Evolutionary conservation across 64 coral and sea anemone genomes (phyloP).

Genomic region (Stichodactyla mertensii): DNA sequence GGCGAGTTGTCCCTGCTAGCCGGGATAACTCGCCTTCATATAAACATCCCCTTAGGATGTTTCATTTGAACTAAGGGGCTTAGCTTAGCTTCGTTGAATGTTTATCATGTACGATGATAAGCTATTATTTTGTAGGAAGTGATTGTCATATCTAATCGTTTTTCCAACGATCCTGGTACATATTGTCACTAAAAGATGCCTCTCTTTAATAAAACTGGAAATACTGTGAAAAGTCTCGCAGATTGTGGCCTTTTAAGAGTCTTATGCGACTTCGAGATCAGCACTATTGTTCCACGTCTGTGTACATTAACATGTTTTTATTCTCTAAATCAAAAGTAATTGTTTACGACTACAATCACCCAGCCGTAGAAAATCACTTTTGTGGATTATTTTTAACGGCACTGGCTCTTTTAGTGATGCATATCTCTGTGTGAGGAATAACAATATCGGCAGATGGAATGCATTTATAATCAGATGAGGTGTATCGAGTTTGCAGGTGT

Average conservation of each 20-base stretch:
- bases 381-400: not conserved
- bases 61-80: not conserved
- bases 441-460: not conserved
- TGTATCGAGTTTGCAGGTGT: not conserved
- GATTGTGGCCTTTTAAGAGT: not conserved
- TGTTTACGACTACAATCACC: not conserved
- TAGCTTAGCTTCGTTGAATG: no score
- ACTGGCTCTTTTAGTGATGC: not conserved
- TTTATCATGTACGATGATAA: no score
- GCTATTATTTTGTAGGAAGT: not conserved
- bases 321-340: not conserved
- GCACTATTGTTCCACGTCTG: not conserved
- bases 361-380: not conserved
- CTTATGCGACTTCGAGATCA: not conserved
- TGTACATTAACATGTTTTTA: not conserved
- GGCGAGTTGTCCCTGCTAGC: no score
- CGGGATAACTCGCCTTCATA: no score
- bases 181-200: not conserved
- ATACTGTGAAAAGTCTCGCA: not conserved
- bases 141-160: not conserved
- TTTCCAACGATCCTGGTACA: not conserved
- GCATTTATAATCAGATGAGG: not conserved
- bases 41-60: no score
- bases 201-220: not conserved
- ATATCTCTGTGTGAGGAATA: not conserved